These are phyloP conservation scores for Clupea harengus DNA, from an alignment of 2,113 vertebrate genomes.

Conservation along the genomic window DNA sequence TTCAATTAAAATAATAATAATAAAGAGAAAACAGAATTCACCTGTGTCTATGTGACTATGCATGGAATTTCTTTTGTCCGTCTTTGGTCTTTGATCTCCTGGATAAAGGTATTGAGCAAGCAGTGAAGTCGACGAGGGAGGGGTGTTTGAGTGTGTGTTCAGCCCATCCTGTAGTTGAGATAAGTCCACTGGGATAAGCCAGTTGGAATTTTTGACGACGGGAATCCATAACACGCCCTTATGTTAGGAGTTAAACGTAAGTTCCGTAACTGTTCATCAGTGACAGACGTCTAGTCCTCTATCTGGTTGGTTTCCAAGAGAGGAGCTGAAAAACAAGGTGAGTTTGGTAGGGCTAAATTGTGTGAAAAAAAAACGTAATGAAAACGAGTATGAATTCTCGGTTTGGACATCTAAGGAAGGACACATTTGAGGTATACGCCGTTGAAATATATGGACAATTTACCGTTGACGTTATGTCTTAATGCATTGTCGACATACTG, in stretches of 20 bases:
- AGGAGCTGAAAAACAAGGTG: background rate
- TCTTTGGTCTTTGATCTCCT: constrained; percentile 2
- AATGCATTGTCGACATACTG: no score
- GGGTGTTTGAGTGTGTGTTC: constrained; percentile 5
- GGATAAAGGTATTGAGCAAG: constrained; percentile 12
- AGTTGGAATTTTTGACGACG: constrained; percentile 18
- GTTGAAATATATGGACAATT: background rate
- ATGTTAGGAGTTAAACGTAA: background rate
- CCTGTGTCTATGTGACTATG: background rate
- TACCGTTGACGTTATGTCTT: no score
- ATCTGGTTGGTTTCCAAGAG: background rate
- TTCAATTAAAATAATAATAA: background rate
- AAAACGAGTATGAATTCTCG: background rate
- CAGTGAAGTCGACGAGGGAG: background rate
- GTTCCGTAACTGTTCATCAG: background rate
- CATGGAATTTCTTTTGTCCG: background rate
- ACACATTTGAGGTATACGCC: background rate
- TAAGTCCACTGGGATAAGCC: background rate
- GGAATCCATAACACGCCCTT: constrained; percentile 35
- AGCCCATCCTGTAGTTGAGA: constrained; percentile 1
- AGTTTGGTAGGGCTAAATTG: background rate
- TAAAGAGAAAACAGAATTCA: background rate
- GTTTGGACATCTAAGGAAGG: background rate
- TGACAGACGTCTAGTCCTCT: background rate
- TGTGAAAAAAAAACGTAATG: background rate